These are phyloP conservation scores for Cololabis saira DNA, from an alignment of 2,113 vertebrate genomes.

Conservation along the genomic window DNA sequence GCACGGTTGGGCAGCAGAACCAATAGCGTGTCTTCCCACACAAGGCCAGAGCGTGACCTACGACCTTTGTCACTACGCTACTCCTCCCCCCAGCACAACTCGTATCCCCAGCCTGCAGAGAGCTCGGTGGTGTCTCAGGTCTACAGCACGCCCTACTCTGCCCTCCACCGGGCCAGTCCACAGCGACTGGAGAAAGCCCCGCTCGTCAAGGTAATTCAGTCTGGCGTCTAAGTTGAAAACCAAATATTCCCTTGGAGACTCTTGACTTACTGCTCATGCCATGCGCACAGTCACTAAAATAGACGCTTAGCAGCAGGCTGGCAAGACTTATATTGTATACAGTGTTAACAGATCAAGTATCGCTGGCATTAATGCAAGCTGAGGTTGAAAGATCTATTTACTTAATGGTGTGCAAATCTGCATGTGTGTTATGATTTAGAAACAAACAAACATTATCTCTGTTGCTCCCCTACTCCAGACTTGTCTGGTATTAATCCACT, in stretches of 20 bases:
- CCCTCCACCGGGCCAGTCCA: conserved; percentile 36
- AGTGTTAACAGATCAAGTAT: conserved; percentile 39
- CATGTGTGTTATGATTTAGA: conserved; percentile 15
- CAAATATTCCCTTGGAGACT: conserved; percentile 49
- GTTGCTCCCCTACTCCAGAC: too few species aligned
- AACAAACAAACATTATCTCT: too few species aligned
- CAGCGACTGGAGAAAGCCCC: conserved; percentile 69
- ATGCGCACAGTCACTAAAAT: conserved; percentile 55
- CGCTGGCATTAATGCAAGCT: conserved; percentile 10
- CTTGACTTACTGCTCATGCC: conserved; percentile 52
- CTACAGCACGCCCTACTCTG: conserved; percentile 84
- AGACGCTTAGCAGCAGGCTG: conserved; percentile 24
- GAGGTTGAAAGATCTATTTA: conserved; percentile 43
- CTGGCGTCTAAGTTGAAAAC: conserved; percentile 42
- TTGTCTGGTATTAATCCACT: not conserved
- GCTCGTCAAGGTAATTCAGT: conserved; percentile 77
- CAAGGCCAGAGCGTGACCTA: conserved; percentile 59
- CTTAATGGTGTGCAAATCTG: conserved; percentile 6
- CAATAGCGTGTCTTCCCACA: conserved; percentile 82
- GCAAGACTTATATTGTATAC: conserved; percentile 9
- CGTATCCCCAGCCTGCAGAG: conserved; percentile 58
- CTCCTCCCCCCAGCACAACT: conserved; percentile 74
- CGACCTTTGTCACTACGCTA: conserved; percentile 70
- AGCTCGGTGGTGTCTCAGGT: conserved; percentile 64
- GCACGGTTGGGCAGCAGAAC: conserved; percentile 74